Conservation (phyloP, 2,797 vertebrate genomes). For the Esox lucius region DNA sequence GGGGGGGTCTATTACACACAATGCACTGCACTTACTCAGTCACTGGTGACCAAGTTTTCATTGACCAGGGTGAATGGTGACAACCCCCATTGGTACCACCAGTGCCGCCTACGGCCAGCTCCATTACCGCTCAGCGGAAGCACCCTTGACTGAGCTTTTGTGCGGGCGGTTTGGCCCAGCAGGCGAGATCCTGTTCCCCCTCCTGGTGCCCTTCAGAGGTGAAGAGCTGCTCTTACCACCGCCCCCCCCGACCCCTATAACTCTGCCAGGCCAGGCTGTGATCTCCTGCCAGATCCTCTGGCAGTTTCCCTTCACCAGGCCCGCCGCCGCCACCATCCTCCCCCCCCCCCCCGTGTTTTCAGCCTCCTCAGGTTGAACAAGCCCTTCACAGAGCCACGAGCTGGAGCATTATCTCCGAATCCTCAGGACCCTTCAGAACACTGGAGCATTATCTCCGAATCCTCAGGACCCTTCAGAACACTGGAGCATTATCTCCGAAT, state of each 20-base stretch:
- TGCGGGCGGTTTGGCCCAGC: conserved; percentile 4
- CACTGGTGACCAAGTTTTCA: not conserved
- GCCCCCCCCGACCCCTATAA: not conserved
- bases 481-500: not conserved
- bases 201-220: conserved; percentile 31
- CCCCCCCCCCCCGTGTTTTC: conserved; percentile 20
- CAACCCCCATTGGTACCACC: not conserved
- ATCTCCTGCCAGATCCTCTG: conserved; percentile 36
- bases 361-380: conserved; percentile 10
- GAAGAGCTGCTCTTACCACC: conserved; percentile 22
- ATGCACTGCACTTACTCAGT: no score
- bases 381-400: not conserved
- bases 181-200: conserved; percentile 50
- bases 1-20: conserved; percentile 4
- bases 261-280: conserved; percentile 24
- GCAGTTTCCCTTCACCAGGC: not conserved
- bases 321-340: conserved; percentile 15
- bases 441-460: not conserved
- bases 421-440: not conserved
- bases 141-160: conserved; percentile 22
- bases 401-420: not conserved
- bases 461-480: not conserved
- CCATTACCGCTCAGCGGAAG: conserved; percentile 34
- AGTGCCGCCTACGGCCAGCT: conserved; percentile 9
- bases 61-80: not conserved